Percentiles rank a stretch among this genome's conserved stretches.
Evolutionary conservation across 1,140 invertebrate species (phyloP).

Genomic region (Drosophila tropicalis): DNA sequence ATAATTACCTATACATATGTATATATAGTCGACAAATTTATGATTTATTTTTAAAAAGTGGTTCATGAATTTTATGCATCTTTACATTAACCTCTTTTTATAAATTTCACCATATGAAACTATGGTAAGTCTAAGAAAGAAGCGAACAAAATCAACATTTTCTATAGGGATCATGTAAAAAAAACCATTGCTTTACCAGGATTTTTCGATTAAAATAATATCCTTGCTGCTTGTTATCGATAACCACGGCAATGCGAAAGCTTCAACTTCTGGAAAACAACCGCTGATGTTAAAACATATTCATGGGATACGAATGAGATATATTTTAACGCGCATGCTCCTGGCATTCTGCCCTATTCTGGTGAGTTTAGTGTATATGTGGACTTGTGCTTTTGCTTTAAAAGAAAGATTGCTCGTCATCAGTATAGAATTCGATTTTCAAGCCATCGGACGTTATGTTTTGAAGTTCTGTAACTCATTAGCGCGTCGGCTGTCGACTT

Average conservation of each 20-base stretch:
- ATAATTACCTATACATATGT: too few relatives aligned
- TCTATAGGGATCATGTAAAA: too few relatives aligned
- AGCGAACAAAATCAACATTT: too few relatives aligned
- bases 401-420: conserved; percentile 36
- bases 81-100: too few relatives aligned
- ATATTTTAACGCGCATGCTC: conserved; percentile 32
- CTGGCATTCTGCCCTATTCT: conserved; percentile 17
- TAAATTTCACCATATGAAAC: too few relatives aligned
- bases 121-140: too few relatives aligned
- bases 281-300: neutral
- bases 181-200: neutral
- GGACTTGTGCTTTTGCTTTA: conserved; percentile 17
- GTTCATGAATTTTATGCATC: too few relatives aligned
- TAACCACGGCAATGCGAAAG: neutral
- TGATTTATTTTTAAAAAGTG: too few relatives aligned
- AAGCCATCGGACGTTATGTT: conserved; percentile 56
- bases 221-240: neutral
- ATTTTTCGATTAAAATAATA: neutral
- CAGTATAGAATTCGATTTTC: conserved; percentile 73
- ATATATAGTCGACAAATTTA: too few relatives aligned
- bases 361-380: conserved; percentile 16
- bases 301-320: neutral
- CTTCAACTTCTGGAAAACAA: neutral
- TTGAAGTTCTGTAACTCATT: conserved; percentile 23
- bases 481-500: conserved; percentile 22